Evolutionary conservation across 1,140 invertebrate genomes (phyloP).

Genomic region (Probaryconus sp.): DNA sequence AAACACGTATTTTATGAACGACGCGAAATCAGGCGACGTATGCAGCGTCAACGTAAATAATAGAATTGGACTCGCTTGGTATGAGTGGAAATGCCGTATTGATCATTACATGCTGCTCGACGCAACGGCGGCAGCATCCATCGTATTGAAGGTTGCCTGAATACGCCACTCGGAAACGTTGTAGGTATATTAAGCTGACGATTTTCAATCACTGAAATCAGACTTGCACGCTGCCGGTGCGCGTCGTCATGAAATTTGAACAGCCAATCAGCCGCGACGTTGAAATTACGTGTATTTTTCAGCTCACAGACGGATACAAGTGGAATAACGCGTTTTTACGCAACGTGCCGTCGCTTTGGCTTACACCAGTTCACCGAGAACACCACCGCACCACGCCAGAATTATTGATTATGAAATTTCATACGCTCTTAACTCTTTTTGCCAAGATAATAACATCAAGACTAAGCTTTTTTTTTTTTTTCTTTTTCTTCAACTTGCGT

Average conservation of each 20-base stretch:
- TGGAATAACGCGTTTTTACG: too few relatives aligned
- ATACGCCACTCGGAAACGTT: constrained; percentile 57
- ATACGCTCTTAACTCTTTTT: too few relatives aligned
- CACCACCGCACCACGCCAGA: too few relatives aligned
- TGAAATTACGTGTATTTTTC: constrained; percentile 29
- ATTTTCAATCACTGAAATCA: constrained; percentile 61
- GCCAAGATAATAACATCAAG: too few relatives aligned
- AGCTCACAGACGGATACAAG: too few relatives aligned
- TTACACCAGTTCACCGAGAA: too few relatives aligned
- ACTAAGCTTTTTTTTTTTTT: too few relatives aligned
- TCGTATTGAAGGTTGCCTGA: constrained; percentile 53
- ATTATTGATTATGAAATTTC: too few relatives aligned
- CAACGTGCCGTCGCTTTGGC: too few relatives aligned
- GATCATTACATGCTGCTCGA: constrained; percentile 55
- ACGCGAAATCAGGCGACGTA: constrained; percentile 42
- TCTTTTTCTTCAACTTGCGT: too few relatives aligned
- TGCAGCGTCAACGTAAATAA: constrained; percentile 48
- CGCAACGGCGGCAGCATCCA: constrained; percentile 45
- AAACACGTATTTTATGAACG: constrained; percentile 26
- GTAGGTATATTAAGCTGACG: constrained; percentile 52
- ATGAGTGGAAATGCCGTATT: constrained; percentile 57
- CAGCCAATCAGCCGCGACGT: constrained; percentile 38
- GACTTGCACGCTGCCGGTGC: too few relatives aligned
- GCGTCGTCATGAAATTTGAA: constrained; percentile 51
- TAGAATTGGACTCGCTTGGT: constrained; percentile 42